These are phyloP conservation scores for Drosophila suzukii DNA, from an alignment of 1,140 invertebrate species.

Conservation along the genomic window DNA sequence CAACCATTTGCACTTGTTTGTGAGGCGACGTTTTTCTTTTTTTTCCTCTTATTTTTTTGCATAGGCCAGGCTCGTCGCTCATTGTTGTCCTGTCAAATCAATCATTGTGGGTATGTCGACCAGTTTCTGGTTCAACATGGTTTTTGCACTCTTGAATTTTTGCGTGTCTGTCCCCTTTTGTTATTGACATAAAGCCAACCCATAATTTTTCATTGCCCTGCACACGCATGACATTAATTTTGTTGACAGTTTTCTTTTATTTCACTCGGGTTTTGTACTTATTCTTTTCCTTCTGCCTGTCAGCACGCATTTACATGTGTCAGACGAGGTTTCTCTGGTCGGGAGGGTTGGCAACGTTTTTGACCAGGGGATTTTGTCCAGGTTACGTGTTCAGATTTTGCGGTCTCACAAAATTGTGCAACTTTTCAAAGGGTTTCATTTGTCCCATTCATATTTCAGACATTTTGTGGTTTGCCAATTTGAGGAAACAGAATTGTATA, in stretches of 20 bases:
- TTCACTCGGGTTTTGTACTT: slow-evolving; percentile 58
- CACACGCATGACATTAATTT: slow-evolving; percentile 84
- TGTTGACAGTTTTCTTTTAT: slow-evolving; percentile 84
- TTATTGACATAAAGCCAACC: slow-evolving; percentile 79
- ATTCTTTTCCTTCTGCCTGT: slow-evolving; percentile 65
- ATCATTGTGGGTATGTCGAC: slow-evolving; percentile 63
- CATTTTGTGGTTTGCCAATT: background rate
- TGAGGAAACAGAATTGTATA: background rate
- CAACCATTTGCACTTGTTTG: slow-evolving; percentile 48
- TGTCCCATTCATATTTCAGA: background rate
- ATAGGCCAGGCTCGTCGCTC: slow-evolving; percentile 43
- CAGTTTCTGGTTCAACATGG: slow-evolving; percentile 11
- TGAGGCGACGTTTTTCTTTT: slow-evolving; percentile 1
- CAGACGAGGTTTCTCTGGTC: slow-evolving; percentile 29
- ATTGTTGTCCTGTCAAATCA: slow-evolving; percentile 80
- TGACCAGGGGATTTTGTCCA: slow-evolving; percentile 13
- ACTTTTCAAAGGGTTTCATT: slow-evolving; percentile 16
- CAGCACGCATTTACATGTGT: slow-evolving; percentile 81
- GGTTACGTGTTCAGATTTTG: slow-evolving; percentile 60
- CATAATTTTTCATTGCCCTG: slow-evolving; percentile 82
- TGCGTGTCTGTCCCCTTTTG: slow-evolving; percentile 48
- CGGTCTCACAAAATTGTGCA: slow-evolving; percentile 42
- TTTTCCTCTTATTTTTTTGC: slow-evolving; percentile 19
- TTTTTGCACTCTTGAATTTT: slow-evolving; percentile 41
- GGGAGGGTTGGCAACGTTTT: slow-evolving; percentile 9